Evolutionary conservation across 1,140 invertebrate genomes (phyloP).

Genomic region (Copidosoma floridanum): DNA sequence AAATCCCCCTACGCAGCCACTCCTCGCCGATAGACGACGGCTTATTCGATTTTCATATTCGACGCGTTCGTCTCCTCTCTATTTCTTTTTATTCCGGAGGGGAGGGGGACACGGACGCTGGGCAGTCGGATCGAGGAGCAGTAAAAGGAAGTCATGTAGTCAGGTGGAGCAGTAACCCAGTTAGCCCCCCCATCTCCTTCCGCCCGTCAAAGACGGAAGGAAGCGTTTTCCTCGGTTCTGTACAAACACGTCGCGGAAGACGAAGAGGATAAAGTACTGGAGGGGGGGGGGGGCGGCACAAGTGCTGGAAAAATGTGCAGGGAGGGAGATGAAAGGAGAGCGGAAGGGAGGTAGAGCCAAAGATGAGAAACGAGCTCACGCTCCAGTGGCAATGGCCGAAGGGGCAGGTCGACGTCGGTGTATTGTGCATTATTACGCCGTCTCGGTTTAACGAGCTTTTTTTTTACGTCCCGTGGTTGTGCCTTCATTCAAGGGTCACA

Average conservation of each 20-base stretch:
- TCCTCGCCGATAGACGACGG: too few species aligned
- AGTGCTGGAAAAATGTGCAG: background rate
- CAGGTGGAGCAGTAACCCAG: background rate
- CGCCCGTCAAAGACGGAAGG: slow-evolving; percentile 4
- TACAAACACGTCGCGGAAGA: too few species aligned
- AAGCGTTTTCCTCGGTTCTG: too few species aligned
- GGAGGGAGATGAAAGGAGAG: background rate
- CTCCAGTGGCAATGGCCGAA: background rate
- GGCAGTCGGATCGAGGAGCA: background rate
- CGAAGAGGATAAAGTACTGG: background rate
- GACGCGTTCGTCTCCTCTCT: too few species aligned
- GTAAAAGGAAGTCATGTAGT: background rate
- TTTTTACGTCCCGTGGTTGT: background rate
- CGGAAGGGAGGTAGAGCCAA: background rate
- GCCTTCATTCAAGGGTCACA: too few species aligned
- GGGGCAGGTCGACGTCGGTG: background rate
- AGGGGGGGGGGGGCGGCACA: background rate
- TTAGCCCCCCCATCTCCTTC: too few species aligned
- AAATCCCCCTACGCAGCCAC: too few species aligned
- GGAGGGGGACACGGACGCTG: background rate
- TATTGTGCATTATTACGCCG: slow-evolving; percentile 15
- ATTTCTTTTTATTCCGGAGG: too few species aligned
- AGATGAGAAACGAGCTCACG: background rate
- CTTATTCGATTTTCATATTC: slow-evolving; percentile 9
- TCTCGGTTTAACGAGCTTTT: slow-evolving; percentile 5